Evolutionary conservation across 2,797 vertebrate species (phyloP), one percentile per base, ranked within the genome.

Genomic region (Morus bassanus): DNA sequence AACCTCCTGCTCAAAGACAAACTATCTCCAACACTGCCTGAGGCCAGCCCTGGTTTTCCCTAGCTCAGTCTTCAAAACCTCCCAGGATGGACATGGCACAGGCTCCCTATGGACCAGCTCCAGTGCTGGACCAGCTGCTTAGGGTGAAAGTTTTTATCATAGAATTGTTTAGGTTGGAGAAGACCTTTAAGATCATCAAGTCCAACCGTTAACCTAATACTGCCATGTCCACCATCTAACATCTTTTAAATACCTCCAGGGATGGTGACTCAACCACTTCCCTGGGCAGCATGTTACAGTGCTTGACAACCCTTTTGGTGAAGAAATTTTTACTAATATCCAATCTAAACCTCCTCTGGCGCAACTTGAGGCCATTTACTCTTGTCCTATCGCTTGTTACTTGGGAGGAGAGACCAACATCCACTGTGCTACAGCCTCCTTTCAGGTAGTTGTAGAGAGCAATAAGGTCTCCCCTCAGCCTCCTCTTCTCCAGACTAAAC

Each of bases 371-470:
- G 35, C 16, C 59, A 18, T 37, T 60, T 60, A 16, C 24, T 9
- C 7, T 60, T 0, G 5, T 60, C 35, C 16, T 27, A 27, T 27
- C 1, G 1, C 24, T 27, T 8, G 24, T 18, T 37, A 37, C 35
- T 18, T 60, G 35, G 35, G 59, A 27, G 35, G 27, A 37, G 35
- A 37, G 59, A 60, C 11, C 8, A 3, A 27, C 35, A 6, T 35
- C 35, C 24, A 37, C 59, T 35, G 37, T 7, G 2, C 59, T 37
- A 37, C 59, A 60, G 6, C 59, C 59, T 60, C 57, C 57, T 60
- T 18, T 25, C n/a, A 17, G 23, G n/a, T 11, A 25, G n/a, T 11
- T 60, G 57, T 60, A 25, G n/a, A 60, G 57, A 8, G 10, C 7
- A 1, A 59, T 11, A 25, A 35, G 57, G n/a, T 37, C 57, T 59